These are phyloP conservation scores for Loripinus fragilis DNA, from an alignment of 2,888 invertebrate species.

Conservation along the genomic window DNA sequence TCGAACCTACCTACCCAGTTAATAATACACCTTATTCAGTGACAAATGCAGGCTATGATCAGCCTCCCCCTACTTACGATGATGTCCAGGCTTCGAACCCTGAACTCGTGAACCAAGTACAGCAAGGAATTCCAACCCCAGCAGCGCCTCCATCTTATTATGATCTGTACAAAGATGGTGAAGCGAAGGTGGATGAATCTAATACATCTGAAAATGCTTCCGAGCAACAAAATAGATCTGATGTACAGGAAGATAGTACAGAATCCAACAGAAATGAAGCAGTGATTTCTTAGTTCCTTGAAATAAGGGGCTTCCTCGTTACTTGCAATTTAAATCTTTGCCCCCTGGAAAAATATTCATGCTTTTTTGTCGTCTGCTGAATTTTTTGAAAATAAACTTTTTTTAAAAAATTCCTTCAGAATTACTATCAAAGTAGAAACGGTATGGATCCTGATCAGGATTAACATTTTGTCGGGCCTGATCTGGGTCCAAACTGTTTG, in stretches of 20 bases:
- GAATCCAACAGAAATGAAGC: not conserved
- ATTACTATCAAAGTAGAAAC: too few relatives aligned
- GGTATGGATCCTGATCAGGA: too few relatives aligned
- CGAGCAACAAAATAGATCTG: not conserved
- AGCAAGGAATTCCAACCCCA: not conserved
- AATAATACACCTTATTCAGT: not conserved
- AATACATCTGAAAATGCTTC: not conserved
- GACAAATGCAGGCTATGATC: slow-evolving; percentile 6
- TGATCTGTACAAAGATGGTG: not conserved
- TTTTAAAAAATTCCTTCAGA: too few relatives aligned
- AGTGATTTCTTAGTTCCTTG: not conserved
- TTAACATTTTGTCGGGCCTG: too few relatives aligned
- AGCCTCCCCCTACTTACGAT: not conserved
- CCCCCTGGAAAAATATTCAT: too few relatives aligned
- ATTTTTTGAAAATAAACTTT: too few relatives aligned
- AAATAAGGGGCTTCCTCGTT: too few relatives aligned
- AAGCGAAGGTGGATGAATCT: not conserved
- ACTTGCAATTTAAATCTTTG: too few relatives aligned
- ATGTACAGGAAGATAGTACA: not conserved
- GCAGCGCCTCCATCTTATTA: slow-evolving; percentile 7
- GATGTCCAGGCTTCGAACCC: not conserved
- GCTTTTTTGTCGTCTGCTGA: too few relatives aligned
- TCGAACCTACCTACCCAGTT: too few relatives aligned
- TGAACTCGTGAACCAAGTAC: not conserved
- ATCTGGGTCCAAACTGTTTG: too few relatives aligned